Evolutionary conservation across 1,140 invertebrate genomes (phyloP).

Genomic region (Camponotus pennsylvanicus): DNA sequence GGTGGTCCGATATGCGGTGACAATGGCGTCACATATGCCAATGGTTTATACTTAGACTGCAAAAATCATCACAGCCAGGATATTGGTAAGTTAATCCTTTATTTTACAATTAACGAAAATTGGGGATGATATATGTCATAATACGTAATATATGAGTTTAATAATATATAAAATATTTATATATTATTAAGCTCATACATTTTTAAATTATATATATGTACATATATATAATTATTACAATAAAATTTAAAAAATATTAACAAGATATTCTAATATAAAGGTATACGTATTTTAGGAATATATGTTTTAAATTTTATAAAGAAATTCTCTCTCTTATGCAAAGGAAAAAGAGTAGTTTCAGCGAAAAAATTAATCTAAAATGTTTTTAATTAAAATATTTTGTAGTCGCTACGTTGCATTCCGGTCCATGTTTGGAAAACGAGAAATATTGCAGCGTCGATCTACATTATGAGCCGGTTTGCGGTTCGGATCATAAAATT

Average conservation of each 20-base stretch:
- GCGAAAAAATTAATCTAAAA: neutral
- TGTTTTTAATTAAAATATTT: constrained; percentile 11
- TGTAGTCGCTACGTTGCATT: constrained; percentile 60
- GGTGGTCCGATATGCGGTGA: constrained; percentile 72
- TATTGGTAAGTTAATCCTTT: constrained; percentile 30
- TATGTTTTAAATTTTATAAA: neutral
- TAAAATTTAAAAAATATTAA: neutral
- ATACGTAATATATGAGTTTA: too few relatives aligned
- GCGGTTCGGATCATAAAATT: constrained; percentile 77
- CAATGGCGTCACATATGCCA: constrained; percentile 74
- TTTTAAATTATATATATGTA: too few relatives aligned
- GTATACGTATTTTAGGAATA: neutral
- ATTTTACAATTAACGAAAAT: neutral
- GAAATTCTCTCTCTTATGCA: neutral
- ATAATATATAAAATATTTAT: too few relatives aligned
- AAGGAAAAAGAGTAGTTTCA: neutral
- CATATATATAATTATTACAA: neutral
- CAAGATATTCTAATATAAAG: neutral
- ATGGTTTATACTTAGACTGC: constrained; percentile 73
- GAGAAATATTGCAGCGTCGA: constrained; percentile 67
- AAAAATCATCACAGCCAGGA: constrained; percentile 67
- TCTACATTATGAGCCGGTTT: constrained; percentile 77
- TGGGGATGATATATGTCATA: neutral
- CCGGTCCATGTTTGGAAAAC: constrained; percentile 64
- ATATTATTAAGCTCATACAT: neutral